These are phyloP conservation scores for Stichodactyla helianthus DNA, from an alignment of 64 coral and sea anemone species.

Conservation along the genomic window DNA sequence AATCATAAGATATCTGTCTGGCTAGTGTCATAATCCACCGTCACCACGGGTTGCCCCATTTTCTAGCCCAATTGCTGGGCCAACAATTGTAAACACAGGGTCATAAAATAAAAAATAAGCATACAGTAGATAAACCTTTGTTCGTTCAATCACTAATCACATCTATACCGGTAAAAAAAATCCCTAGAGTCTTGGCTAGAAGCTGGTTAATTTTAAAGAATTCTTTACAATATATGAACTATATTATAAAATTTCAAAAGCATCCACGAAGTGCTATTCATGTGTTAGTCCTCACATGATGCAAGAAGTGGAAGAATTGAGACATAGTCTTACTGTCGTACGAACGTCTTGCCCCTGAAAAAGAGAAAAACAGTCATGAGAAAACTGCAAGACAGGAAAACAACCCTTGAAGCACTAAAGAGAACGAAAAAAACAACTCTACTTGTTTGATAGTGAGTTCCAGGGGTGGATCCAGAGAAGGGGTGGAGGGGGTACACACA, in stretches of 20 bases:
- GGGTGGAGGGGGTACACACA: no score
- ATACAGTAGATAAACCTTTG: not conserved
- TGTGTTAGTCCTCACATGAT: not conserved
- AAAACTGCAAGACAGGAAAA: no score
- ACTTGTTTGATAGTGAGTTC: no score
- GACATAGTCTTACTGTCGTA: conserved; percentile 53
- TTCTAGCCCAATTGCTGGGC: no score
- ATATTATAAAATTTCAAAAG: not conserved
- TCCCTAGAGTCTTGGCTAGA: not conserved
- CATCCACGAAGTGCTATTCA: not conserved
- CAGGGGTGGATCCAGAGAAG: no score
- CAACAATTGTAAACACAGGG: not conserved
- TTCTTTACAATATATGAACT: conserved; percentile 7
- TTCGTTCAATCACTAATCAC: not conserved
- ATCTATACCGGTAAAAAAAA: not conserved
- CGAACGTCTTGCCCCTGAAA: conserved; percentile 93
- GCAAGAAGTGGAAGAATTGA: not conserved
- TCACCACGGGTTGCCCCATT: no score
- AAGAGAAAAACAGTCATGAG: not conserved
- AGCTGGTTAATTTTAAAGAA: not conserved
- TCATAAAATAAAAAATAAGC: not conserved
- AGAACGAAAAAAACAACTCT: no score
- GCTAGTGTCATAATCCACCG: no score
- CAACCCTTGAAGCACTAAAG: no score
- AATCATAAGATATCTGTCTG: no score